Base-by-base conservation (phyloP, 2,797 vertebrate genomes). In the Rhabdomys pumilio region DNA sequence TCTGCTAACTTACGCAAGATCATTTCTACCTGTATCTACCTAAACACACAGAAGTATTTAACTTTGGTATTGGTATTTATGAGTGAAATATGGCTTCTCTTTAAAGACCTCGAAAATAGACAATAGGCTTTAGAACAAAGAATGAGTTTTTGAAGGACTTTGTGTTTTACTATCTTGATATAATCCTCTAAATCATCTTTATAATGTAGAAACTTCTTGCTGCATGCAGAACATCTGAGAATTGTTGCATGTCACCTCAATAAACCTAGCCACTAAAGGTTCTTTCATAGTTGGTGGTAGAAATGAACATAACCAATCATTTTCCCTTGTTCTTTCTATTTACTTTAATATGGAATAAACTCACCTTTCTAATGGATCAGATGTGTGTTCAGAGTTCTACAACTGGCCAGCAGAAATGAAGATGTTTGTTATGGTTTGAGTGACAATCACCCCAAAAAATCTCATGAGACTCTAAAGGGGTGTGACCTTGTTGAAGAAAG, bases 1-100 rank as follows among this genome's bases (percentile, higher is more conserved):
- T 67, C 97, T 96, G 22, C 22, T 96, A 59, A 97, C 6, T 47
- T 91, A 90, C 41, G 7, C 9, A 96, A n/a, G 2, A 91, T 96
- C 87, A 6, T 89, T 77, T 73, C 20, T 94, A 89, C 86, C 89
- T 94, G 38, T 86, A 82, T 14, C 22, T 82, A 8, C 73, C 47
- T 2, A 76, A 94, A 73, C 44, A 81, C 14, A 91, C 90, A 14
- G 34, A 94, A 92, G 89, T 22, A 77, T 47, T 9, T 75, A 17
- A 77, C 65, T 31, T 90, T 63, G 29, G 22, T 72, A 15, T 8
- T 97, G 79, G 91, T 87, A 79, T 44, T 91, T 24, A 63, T 91
- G 50, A 63, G 17, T 47, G 73, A 86, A 94, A 85, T 80, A 26
- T 50, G 17, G 29, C 63, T 89, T 90, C 13, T 87, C 83, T 95